phyloP scores from a whole-genome alignment of 2,113 vertebrate genomes.

The Corythoichthys haematopterus region DNA sequence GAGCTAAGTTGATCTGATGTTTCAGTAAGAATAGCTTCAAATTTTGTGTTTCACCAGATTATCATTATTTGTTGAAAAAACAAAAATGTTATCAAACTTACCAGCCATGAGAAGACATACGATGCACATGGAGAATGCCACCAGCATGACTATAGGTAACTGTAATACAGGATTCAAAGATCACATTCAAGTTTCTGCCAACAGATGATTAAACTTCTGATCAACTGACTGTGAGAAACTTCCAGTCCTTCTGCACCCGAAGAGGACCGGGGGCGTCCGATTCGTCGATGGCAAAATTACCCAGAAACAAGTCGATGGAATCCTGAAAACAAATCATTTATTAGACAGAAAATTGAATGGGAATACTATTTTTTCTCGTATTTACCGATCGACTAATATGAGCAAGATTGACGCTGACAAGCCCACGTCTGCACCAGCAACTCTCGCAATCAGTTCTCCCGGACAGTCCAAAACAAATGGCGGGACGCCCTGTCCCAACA shows the following conservation, averaged over 20 bases:
- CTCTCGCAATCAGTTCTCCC: too few species aligned
- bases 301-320: conserved; percentile 94
- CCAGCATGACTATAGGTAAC: conserved; percentile 95
- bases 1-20: not conserved
- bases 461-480: too few species aligned
- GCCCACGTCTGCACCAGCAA: too few species aligned
- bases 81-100: conserved; percentile 59
- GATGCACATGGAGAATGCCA: conserved; percentile 98
- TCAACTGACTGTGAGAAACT: conserved; percentile 84
- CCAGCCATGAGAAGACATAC: conserved; percentile 94
- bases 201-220: not conserved
- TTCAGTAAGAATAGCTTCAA: too few species aligned
- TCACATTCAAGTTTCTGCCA: not conserved
- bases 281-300: conserved; percentile 95
- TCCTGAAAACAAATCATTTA: conserved; percentile 69
- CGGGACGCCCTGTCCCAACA: too few species aligned
- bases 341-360: not conserved
- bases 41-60: too few species aligned
- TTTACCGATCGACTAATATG: too few species aligned
- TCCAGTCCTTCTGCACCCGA: conserved; percentile 88
- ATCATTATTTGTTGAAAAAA: not conserved
- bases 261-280: conserved; percentile 82
- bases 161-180: conserved; percentile 49
- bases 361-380: too few species aligned
- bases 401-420: too few species aligned